A percentile compares a stretch with the other conserved stretches of the same genome.
Conservation (phyloP, 1,140 invertebrate species). For the Conus ventricosus region DNA sequence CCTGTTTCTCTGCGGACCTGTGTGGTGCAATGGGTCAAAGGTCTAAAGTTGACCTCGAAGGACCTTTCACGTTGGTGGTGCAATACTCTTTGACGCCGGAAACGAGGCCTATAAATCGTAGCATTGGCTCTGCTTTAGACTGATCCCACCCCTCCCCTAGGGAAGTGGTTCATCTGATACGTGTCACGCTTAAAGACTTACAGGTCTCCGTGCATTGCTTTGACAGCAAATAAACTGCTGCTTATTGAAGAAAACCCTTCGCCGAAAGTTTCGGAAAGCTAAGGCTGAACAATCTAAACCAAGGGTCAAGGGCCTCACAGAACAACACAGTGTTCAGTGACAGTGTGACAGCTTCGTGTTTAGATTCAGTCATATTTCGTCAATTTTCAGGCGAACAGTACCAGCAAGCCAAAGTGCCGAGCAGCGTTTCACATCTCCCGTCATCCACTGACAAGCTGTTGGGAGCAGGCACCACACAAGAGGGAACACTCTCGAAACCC, state of each 20-base stretch:
- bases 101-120: not conserved
- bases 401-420: not conserved
- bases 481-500: constrained; percentile 18
- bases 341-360: not conserved
- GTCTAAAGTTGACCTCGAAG: not conserved
- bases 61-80: not conserved
- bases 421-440: not conserved
- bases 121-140: not conserved
- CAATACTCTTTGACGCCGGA: not conserved
- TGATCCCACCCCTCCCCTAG: not conserved
- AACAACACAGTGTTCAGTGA: no score
- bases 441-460: constrained; percentile 24
- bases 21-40: not conserved
- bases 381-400: not conserved
- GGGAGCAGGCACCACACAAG: not conserved
- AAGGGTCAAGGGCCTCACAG: no score
- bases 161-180: not conserved
- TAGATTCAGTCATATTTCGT: not conserved
- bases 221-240: no score
- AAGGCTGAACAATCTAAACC: no score
- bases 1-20: not conserved
- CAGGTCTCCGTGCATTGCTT: no score
- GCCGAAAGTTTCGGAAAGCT: no score
- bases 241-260: no score
- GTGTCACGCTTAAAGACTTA: no score